phyloP scores from a whole-genome alignment of 2,113 vertebrate species.

The Notarius lentiginosus region DNA sequence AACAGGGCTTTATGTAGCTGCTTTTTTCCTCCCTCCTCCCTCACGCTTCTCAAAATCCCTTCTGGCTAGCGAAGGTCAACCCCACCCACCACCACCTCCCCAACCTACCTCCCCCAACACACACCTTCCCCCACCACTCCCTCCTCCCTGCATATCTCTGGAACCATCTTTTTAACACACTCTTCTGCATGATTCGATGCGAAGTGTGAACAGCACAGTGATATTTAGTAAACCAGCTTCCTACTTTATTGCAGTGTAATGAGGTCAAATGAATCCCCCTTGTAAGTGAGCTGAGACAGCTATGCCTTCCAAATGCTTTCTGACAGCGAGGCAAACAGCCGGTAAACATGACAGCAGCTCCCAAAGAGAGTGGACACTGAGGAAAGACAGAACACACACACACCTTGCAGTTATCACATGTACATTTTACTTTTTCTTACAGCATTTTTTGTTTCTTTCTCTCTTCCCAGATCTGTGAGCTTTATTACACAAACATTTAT shows the following conservation, averaged over 20 bases:
- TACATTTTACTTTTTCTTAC: neutral
- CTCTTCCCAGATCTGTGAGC: neutral
- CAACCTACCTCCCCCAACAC: conserved; percentile 40
- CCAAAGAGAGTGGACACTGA: conserved; percentile 76
- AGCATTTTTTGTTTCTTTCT: conserved; percentile 2
- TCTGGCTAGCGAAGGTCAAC: conserved; percentile 91
- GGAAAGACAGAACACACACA: conserved; percentile 57
- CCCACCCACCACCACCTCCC: conserved; percentile 64
- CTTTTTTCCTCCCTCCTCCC: conserved; percentile 58
- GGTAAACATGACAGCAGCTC: conserved; percentile 88
- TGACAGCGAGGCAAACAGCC: conserved; percentile 96
- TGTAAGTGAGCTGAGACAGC: conserved; percentile 95
- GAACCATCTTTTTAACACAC: conserved; percentile 90
- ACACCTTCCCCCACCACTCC: conserved; percentile 55
- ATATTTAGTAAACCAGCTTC: conserved; percentile 99
- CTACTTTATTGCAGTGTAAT: conserved; percentile 99
- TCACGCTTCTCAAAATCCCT: conserved; percentile 95
- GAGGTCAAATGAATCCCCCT: conserved; percentile 99
- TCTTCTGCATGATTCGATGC: conserved; percentile 87
- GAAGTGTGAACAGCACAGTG: conserved; percentile 89
- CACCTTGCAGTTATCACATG: neutral
- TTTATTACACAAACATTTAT: neutral
- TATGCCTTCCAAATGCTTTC: conserved; percentile 90
- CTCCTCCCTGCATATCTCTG: conserved; percentile 79
- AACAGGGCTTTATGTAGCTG: conserved; percentile 89